Evolutionary conservation across 2,888 invertebrate species (phyloP).

Genomic region (Cephus spinipes): DNA sequence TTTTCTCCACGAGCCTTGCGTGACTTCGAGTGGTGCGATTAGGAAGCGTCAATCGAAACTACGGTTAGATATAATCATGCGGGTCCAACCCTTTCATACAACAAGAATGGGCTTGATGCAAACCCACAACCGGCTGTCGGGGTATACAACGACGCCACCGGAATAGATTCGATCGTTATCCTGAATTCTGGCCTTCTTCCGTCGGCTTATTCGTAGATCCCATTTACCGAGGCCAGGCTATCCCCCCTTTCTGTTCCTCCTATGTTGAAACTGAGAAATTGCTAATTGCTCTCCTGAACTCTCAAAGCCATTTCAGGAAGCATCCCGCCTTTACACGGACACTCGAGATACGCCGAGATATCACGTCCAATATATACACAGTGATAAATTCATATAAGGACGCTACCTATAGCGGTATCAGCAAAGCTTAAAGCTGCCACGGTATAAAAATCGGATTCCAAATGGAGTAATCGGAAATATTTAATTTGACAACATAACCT

Average conservation of each 20-base stretch:
- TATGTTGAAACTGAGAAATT: conserved; percentile 25
- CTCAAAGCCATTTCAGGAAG: neutral
- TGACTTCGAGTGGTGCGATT: no score
- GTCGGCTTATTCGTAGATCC: neutral
- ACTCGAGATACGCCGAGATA: neutral
- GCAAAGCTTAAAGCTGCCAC: neutral
- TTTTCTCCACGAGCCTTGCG: neutral
- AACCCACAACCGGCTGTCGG: no score
- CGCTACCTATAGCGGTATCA: neutral
- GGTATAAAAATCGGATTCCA: neutral
- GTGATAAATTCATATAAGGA: neutral
- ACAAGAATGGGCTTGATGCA: no score
- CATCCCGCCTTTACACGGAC: neutral
- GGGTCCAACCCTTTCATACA: no score
- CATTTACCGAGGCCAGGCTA: neutral
- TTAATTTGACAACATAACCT: neutral
- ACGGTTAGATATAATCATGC: no score
- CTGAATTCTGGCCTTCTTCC: conserved; percentile 15
- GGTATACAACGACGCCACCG: neutral
- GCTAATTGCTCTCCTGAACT: conserved; percentile 31
- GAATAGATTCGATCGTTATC: conserved; percentile 31
- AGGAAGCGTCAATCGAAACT: no score
- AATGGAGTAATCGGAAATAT: neutral
- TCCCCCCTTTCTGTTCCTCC: neutral
- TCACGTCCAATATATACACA: no score